These are phyloP conservation scores for Ptychadena robeensis DNA, from an alignment of 2,797 vertebrate genomes.

Conservation along the genomic window DNA sequence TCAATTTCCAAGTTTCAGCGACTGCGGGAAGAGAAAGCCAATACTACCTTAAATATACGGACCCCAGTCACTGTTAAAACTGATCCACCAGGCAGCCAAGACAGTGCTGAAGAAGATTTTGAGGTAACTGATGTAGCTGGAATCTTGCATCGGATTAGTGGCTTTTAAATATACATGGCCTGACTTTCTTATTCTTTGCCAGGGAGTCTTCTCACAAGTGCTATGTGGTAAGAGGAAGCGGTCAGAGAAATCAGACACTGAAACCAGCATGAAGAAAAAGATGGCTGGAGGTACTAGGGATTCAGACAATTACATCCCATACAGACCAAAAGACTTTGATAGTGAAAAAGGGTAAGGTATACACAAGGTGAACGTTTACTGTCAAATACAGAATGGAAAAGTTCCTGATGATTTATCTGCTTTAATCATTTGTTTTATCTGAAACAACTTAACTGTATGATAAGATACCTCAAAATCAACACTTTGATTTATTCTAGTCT, in stretches of 20 bases:
- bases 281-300: constrained; percentile 68
- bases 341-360: constrained; percentile 87
- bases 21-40: constrained; percentile 71
- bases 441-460: no score
- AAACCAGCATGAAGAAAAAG: constrained; percentile 73
- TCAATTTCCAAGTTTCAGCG: constrained; percentile 83
- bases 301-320: constrained; percentile 87
- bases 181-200: not conserved
- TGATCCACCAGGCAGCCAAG: not conserved
- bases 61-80: not conserved
- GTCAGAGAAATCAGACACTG: not conserved
- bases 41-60: constrained; percentile 60
- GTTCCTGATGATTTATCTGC: no score
- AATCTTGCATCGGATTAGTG: not conserved
- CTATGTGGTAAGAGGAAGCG: constrained; percentile 78
- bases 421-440: no score
- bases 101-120: not conserved
- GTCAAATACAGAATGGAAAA: not conserved
- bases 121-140: constrained; percentile 59
- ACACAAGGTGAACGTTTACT: not conserved
- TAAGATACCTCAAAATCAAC: no score
- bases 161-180: not conserved
- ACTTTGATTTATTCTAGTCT: no score
- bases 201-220: constrained; percentile 85
- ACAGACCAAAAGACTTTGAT: constrained; percentile 91